These are phyloP conservation scores for Cotesia vestalis DNA, from an alignment of 1,140 invertebrate species.

Conservation along the genomic window DNA sequence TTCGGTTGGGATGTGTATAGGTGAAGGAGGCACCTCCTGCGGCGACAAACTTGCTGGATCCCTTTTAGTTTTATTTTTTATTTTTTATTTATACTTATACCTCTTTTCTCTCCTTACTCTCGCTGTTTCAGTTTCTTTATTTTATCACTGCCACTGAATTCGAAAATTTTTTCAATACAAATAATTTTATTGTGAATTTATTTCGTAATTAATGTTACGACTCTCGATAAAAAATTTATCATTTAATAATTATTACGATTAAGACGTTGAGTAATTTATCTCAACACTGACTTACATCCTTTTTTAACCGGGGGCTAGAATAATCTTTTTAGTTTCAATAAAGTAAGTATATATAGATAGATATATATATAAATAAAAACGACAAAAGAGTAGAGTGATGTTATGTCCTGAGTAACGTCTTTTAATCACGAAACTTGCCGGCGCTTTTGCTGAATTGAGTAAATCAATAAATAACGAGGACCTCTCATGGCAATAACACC, in stretches of 20 bases:
- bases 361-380: neutral
- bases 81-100: neutral
- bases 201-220: too few relatives aligned
- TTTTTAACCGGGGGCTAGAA: neutral
- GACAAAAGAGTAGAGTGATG: constrained; percentile 13
- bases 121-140: constrained; percentile 40
- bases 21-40: constrained; percentile 54
- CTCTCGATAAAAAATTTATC: neutral
- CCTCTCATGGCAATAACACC: constrained; percentile 55
- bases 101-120: constrained; percentile 35
- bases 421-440: constrained; percentile 64
- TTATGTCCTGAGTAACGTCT: constrained; percentile 54
- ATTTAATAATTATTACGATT: constrained; percentile 7
- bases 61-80: constrained; percentile 25
- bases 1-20: constrained; percentile 53
- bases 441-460: constrained; percentile 63
- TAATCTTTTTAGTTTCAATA: neutral
- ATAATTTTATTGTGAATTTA: neutral
- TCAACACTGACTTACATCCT: neutral
- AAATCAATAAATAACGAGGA: constrained; percentile 66
- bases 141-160: constrained; percentile 23
- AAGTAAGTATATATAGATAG: neutral
- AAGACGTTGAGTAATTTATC: constrained; percentile 12
- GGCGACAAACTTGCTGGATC: constrained; percentile 55
- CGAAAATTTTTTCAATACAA: neutral